Conservation (phyloP, 2,113 vertebrate species). For the Anthoscopus minutus region DNA sequence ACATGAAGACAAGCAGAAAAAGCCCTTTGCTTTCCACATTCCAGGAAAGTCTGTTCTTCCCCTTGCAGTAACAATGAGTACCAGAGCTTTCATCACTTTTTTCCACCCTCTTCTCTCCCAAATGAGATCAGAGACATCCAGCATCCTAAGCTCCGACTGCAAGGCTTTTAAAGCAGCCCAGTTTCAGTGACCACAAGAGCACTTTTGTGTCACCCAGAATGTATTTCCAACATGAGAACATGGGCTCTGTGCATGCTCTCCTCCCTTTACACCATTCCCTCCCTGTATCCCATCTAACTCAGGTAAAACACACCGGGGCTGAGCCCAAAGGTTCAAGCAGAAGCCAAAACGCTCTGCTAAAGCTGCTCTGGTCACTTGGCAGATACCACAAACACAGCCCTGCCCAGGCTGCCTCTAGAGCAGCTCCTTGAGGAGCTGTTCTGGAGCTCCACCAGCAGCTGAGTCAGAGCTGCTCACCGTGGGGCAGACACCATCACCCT, state of each 20-base stretch:
- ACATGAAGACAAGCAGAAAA: background rate
- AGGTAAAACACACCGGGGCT: background rate
- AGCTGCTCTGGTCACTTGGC: background rate
- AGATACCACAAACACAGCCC: background rate
- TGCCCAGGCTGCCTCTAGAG: accelerated
- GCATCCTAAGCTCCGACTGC: background rate
- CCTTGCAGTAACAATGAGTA: background rate
- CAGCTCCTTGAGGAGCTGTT: background rate
- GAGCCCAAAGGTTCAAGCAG: background rate
- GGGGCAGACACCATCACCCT: background rate
- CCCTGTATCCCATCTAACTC: background rate
- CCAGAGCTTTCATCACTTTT: background rate
- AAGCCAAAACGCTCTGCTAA: background rate
- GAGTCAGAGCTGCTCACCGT: background rate
- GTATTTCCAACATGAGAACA: background rate
- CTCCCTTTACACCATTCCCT: background rate
- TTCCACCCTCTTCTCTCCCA: background rate
- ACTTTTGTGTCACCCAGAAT: background rate
- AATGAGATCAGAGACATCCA: background rate
- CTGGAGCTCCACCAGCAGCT: background rate
- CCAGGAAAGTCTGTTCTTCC: background rate
- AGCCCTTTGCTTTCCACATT: background rate
- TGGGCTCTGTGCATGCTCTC: background rate
- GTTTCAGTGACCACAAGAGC: background rate
- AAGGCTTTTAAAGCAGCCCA: background rate